Evolutionary conservation across 1,140 invertebrate genomes (phyloP).

Genomic region (Cherax destructor): DNA sequence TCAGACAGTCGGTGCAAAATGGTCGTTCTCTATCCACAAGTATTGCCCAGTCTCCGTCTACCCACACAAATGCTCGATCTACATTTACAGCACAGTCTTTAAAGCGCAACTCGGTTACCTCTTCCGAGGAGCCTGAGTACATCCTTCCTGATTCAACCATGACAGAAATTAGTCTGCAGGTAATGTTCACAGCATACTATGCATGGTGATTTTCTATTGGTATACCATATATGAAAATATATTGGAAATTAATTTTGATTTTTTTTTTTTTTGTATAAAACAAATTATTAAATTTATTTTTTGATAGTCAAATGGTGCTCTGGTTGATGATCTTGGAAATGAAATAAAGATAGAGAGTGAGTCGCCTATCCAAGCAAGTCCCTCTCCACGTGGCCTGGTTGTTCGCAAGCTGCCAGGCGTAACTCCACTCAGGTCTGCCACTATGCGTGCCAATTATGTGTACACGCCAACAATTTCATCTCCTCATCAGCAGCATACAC

Average conservation of each 20-base stretch:
- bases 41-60: slow-evolving; percentile 21
- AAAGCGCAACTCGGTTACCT: slow-evolving; percentile 44
- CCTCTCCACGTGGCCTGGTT: slow-evolving; percentile 65
- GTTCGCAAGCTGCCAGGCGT: slow-evolving; percentile 65
- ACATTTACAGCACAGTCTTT: slow-evolving; percentile 44
- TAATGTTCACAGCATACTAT: not conserved
- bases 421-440: slow-evolving; percentile 64
- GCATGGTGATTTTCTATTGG: no score
- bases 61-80: slow-evolving; percentile 10
- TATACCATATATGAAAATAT: not conserved
- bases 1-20: slow-evolving; percentile 60
- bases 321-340: slow-evolving; percentile 71
- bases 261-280: not conserved
- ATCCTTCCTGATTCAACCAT: slow-evolving; percentile 71
- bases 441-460: slow-evolving; percentile 68
- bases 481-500: slow-evolving; percentile 63
- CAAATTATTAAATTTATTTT: not conserved
- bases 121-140: slow-evolving; percentile 62
- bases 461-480: slow-evolving; percentile 65
- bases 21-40: slow-evolving; percentile 38
- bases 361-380: slow-evolving; percentile 29
- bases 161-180: slow-evolving; percentile 71
- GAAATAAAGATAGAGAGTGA: slow-evolving; percentile 70
- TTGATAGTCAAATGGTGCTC: slow-evolving; percentile 61
- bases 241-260: not conserved